These are phyloP conservation scores for Agriopis marginaria DNA, from an alignment of 2,888 invertebrate species.

Conservation along the genomic window DNA sequence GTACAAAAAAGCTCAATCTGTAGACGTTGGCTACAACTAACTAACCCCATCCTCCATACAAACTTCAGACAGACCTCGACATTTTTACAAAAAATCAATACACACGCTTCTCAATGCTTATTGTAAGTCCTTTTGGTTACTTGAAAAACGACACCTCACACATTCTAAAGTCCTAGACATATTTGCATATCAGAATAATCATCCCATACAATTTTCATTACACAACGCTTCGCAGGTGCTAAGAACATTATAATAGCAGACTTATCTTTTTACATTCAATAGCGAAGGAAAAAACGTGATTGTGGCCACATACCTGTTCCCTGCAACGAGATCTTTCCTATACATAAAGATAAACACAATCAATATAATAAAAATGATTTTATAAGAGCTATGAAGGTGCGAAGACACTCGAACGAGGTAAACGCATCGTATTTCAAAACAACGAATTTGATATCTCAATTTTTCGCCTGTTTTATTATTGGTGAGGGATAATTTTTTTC, in stretches of 20 bases:
- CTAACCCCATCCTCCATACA: not conserved
- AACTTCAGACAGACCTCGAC: not conserved
- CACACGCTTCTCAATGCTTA: slow-evolving; percentile 3
- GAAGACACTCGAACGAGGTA: slow-evolving; percentile 67
- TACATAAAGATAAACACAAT: slow-evolving; percentile 68
- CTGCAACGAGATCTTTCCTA: slow-evolving; percentile 68
- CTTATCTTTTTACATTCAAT: slow-evolving; percentile 57
- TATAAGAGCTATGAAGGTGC: slow-evolving; percentile 64
- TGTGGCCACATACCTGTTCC: slow-evolving; percentile 72
- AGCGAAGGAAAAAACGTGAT: slow-evolving; percentile 60
- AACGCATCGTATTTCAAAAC: slow-evolving; percentile 78
- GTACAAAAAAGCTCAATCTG: too few relatives aligned
- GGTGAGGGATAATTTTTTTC: slow-evolving; percentile 42
- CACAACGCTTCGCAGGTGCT: slow-evolving; percentile 59
- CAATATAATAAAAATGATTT: slow-evolving; percentile 69
- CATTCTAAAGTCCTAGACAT: slow-evolving; percentile 40
- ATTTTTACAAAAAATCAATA: not conserved
- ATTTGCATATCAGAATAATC: slow-evolving; percentile 64
- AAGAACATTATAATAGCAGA: slow-evolving; percentile 53
- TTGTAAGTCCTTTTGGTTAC: slow-evolving; percentile 16
- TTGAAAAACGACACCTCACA: slow-evolving; percentile 22
- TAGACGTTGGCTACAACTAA: not conserved
- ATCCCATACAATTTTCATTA: slow-evolving; percentile 46
- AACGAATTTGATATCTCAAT: slow-evolving; percentile 75
- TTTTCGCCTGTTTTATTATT: slow-evolving; percentile 67